Evolutionary conservation across 2,113 vertebrate genomes (phyloP).

Genomic region (Coryphaenoides rupestris): DNA sequence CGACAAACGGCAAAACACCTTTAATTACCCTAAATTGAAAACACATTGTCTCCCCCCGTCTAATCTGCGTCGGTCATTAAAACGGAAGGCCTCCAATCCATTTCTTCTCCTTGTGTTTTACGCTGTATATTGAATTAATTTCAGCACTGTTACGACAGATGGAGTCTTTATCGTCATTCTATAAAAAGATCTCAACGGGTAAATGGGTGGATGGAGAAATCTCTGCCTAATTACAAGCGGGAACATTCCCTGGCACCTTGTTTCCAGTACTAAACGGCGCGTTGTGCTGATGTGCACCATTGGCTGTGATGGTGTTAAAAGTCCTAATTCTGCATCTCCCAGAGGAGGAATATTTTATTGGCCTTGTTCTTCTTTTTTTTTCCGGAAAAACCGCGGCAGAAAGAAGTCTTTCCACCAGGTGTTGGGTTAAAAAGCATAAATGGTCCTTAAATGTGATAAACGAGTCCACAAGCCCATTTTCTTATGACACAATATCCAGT

Average conservation of each 20-base stretch:
- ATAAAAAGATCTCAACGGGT: constrained; percentile 44
- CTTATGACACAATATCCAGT: constrained; percentile 8
- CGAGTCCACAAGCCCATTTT: constrained; percentile 16
- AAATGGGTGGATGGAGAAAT: constrained; percentile 52
- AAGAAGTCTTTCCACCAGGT: constrained; percentile 15
- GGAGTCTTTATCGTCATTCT: constrained; percentile 40
- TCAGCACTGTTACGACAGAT: constrained; percentile 31
- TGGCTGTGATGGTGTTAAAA: constrained; percentile 45
- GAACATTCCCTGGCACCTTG: constrained; percentile 56
- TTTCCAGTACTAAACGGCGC: constrained; percentile 26
- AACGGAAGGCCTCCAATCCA: too few species aligned
- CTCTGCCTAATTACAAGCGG: constrained; percentile 37
- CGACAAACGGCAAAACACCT: constrained; percentile 33
- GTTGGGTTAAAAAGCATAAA: constrained; percentile 11
- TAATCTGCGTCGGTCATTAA: too few species aligned
- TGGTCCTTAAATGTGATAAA: constrained; percentile 2
- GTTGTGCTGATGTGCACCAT: constrained; percentile 44
- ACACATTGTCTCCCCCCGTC: too few species aligned
- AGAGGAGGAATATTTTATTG: constrained; percentile 46
- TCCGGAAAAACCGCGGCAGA: constrained; percentile 14
- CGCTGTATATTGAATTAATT: too few species aligned
- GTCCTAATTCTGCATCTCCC: constrained; percentile 40
- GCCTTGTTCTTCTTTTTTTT: constrained; percentile 29
- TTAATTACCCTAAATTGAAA: constrained; percentile 8
- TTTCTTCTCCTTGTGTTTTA: neutral